Conservation (phyloP, 2,113 vertebrate genomes). For the Engraulis encrasicolus region DNA sequence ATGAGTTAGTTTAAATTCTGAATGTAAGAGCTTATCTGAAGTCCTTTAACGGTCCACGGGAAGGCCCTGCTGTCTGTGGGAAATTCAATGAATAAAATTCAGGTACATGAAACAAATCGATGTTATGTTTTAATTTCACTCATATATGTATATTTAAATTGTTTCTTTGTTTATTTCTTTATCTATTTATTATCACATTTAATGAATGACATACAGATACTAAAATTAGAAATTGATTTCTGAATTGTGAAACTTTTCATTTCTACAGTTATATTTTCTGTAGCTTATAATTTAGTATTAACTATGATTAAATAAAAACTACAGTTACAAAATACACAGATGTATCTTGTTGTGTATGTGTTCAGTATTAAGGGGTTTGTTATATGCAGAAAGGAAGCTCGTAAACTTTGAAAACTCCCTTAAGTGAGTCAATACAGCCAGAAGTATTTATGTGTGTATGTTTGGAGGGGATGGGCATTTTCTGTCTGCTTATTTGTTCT, state of each 20-base stretch:
- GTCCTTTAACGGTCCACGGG: constrained; percentile 26
- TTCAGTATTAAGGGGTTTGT: background rate
- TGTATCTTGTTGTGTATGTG: background rate
- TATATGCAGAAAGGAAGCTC: background rate
- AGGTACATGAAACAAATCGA: constrained; percentile 22
- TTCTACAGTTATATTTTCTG: background rate
- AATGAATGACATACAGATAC: no score
- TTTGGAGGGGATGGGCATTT: constrained; percentile 17
- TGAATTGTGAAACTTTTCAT: no score
- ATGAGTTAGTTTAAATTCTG: constrained; percentile 15
- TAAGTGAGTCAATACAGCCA: constrained; percentile 45
- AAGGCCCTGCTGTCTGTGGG: constrained; percentile 24
- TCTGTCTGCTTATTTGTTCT: constrained; percentile 31
- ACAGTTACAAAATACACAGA: background rate
- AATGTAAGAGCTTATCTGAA: constrained; percentile 32
- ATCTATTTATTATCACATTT: no score
- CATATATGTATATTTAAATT: no score
- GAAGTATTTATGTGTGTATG: constrained; percentile 21
- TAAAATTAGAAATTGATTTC: no score
- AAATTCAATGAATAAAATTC: constrained; percentile 44
- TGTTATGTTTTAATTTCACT: background rate
- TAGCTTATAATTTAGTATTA: background rate
- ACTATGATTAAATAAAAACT: background rate
- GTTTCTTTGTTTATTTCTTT: no score
- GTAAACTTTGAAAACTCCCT: background rate